Evolutionary conservation across 2,797 vertebrate genomes (phyloP).

Genomic region (Macroramphosus scolopax): DNA sequence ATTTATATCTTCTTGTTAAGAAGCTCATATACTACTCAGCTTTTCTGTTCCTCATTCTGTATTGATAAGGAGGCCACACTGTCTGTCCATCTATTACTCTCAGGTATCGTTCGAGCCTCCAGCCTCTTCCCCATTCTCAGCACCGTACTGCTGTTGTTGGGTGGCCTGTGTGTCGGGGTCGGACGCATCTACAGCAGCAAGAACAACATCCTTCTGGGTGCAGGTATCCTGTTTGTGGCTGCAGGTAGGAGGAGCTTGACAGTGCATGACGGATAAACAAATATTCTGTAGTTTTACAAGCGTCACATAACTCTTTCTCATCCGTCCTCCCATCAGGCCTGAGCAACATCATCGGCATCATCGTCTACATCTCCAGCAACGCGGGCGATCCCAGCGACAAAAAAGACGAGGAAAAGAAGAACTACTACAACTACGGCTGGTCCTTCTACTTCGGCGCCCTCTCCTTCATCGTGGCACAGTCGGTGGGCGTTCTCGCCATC

Average conservation of each 20-base stretch:
- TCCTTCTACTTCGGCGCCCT: slow-evolving; percentile 96
- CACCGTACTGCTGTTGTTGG: slow-evolving; percentile 89
- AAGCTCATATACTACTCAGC: no score
- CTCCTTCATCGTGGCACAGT: slow-evolving; percentile 95
- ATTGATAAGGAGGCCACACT: no score
- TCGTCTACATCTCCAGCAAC: slow-evolving; percentile 98
- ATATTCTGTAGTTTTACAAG: no score
- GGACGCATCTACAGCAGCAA: slow-evolving; percentile 89
- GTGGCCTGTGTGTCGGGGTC: slow-evolving; percentile 88
- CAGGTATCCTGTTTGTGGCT: slow-evolving; percentile 94
- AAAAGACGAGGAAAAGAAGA: slow-evolving; percentile 94
- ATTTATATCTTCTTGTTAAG: no score
- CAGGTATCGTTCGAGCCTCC: slow-evolving; percentile 93
- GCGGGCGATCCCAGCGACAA: slow-evolving; percentile 93
- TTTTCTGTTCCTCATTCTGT: no score
- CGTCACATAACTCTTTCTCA: no score
- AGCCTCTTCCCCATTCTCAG: slow-evolving; percentile 96
- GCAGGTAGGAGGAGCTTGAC: slow-evolving; percentile 85
- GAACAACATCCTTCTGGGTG: slow-evolving; percentile 93
- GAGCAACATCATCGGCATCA: slow-evolving; percentile 98
- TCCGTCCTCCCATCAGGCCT: slow-evolving; percentile 75
- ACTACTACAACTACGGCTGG: slow-evolving; percentile 94
- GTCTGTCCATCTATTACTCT: no score
- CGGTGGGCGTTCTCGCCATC: slow-evolving; percentile 91
- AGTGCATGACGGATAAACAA: slow-evolving; percentile 1